These are phyloP conservation scores for Exocentrus adspersus DNA, from an alignment of 2,888 invertebrate species.

Conservation along the genomic window DNA sequence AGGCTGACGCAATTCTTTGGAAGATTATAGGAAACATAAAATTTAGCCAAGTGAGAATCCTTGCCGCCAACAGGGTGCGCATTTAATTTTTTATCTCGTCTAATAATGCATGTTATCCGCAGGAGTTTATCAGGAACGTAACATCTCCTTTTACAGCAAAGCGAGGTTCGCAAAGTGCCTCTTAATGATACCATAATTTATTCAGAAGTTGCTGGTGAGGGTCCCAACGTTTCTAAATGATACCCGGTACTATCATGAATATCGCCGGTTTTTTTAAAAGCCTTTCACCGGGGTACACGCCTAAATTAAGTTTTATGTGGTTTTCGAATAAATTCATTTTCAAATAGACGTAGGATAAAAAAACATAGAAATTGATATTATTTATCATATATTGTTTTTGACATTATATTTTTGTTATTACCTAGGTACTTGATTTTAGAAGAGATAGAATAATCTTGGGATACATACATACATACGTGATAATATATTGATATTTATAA, in stretches of 20 bases:
- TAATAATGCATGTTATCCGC: constrained; percentile 1
- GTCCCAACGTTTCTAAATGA: constrained; percentile 16
- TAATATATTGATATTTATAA: too few species aligned
- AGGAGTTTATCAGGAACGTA: constrained; percentile 1
- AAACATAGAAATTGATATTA: too few species aligned
- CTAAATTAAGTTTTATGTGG: too few species aligned
- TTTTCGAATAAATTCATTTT: too few species aligned
- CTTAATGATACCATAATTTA: constrained; percentile 21
- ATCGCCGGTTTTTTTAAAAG: constrained; percentile 4
- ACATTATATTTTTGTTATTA: too few species aligned
- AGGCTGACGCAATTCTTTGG: neutral
- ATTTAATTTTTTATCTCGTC: neutral
- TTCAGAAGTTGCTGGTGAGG: constrained; percentile 12
- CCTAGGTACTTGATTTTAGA: too few species aligned
- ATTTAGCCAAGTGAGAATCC: neutral
- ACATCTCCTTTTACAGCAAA: constrained; percentile 16
- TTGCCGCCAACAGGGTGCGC: neutral
- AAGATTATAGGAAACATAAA: neutral
- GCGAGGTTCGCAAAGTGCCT: constrained; percentile 17
- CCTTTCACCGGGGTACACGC: neutral
- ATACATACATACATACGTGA: too few species aligned
- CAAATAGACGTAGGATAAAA: too few species aligned
- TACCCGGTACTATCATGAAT: constrained; percentile 11
- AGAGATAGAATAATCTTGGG: too few species aligned
- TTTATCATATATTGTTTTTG: too few species aligned